These are phyloP conservation scores for Coenonympha arcania DNA, from an alignment of 2,888 invertebrate species.

Conservation along the genomic window DNA sequence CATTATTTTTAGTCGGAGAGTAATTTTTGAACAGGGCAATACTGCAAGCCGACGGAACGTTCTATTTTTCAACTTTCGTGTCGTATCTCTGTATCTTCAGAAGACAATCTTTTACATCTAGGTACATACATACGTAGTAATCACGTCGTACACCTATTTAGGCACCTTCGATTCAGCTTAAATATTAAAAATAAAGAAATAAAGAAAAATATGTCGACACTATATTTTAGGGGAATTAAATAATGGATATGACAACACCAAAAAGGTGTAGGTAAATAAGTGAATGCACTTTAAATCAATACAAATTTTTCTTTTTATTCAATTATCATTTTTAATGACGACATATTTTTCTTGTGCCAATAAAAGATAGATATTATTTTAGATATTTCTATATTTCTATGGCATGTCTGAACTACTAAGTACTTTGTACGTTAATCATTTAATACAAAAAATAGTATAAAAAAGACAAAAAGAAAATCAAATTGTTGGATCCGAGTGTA, in stretches of 20 bases:
- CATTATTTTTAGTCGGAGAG: no score
- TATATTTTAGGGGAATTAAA: neutral
- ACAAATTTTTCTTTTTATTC: no score
- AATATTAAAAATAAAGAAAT: constrained; percentile 26
- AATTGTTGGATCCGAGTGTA: no score
- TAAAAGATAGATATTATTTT: neutral
- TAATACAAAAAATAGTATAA: constrained; percentile 11
- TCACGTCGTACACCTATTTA: constrained; percentile 32
- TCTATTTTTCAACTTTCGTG: neutral
- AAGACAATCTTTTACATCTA: constrained; percentile 9
- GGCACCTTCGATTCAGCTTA: constrained; percentile 69
- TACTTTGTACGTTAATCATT: constrained; percentile 32
- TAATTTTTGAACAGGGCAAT: no score
- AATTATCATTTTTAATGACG: neutral
- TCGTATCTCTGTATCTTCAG: constrained; percentile 5
- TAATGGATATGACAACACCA: neutral
- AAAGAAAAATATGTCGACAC: constrained; percentile 39
- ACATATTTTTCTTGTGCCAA: constrained; percentile 21
- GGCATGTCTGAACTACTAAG: constrained; percentile 30
- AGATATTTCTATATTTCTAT: constrained; percentile 23
- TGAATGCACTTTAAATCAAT: no score
- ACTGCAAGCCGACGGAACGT: no score
- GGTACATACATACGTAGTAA: no score
- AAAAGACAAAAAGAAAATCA: constrained; percentile 4
- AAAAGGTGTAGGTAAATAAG: no score